A percentile compares a stretch with the other conserved stretches of the same genome.
These are phyloP conservation scores for Microcebus jonahi DNA, from an alignment of 2,113 vertebrate genomes.

Conservation along the genomic window DNA sequence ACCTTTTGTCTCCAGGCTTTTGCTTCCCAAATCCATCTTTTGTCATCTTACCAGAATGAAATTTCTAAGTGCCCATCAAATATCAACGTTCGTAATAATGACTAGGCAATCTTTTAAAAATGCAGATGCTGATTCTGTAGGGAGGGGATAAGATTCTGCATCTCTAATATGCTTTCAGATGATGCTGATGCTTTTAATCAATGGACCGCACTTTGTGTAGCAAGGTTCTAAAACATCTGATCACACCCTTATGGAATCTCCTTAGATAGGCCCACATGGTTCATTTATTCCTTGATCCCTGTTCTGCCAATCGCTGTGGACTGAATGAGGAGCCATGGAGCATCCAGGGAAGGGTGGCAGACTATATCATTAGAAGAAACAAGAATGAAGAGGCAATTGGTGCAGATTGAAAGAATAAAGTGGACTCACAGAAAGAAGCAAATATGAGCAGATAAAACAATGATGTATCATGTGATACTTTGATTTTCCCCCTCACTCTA, in stretches of 20 bases:
- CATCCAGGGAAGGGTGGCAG: background rate
- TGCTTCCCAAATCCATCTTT: background rate
- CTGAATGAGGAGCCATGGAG: background rate
- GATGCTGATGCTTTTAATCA: background rate
- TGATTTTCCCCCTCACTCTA: background rate
- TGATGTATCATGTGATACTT: background rate
- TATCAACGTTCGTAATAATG: background rate
- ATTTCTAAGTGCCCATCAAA: background rate
- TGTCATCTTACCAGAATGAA: background rate
- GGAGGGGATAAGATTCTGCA: background rate
- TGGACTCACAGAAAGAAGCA: background rate
- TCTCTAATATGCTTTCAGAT: background rate
- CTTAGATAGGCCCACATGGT: background rate
- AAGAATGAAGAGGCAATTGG: background rate
- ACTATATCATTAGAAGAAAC: background rate
- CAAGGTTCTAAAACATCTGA: background rate
- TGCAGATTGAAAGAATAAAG: background rate
- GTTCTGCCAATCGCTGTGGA: background rate
- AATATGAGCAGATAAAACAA: background rate
- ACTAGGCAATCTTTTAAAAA: background rate
- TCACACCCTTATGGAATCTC: background rate
- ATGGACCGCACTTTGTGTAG: background rate
- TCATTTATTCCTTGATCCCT: background rate
- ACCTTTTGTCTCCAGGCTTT: background rate
- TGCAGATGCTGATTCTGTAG: background rate